Evolutionary conservation across 1,140 invertebrate genomes (phyloP), one percentile per base, ranked within the genome.

Genomic region (Lepidurus apus): DNA sequence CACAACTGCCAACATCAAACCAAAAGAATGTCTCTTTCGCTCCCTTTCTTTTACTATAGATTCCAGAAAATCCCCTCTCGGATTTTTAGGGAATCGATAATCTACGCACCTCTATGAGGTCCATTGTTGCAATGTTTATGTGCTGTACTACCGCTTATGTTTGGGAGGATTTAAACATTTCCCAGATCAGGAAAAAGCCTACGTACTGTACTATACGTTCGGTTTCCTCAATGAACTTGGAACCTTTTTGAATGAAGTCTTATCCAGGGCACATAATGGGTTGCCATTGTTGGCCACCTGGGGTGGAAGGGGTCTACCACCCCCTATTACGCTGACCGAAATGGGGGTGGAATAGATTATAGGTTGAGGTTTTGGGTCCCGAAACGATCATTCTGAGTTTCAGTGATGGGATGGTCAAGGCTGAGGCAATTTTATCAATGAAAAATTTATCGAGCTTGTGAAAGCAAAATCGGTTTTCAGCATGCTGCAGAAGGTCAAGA

Each of bases 241-340:
- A 34, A 65, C 53, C 53, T 13, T 13, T 65, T 13, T 65, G 53
- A 65, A 65, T 65, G 53, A 65, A 65, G 53, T 65, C 53, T 65
- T 65, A 65, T 65, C 53, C 17, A 65, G 21, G 53, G 17, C n/a
- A 13, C n/a, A 65, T 65, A 65, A 65, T 65, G 53, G 53, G 17
- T 9, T 10, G 53, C 53, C 53, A 65, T 65, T 65, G 53, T 65
- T 65, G 53, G 21, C 53, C 53, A 65, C 53, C 53, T 65, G 53
- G 53, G 53, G 53, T 65, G 53, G 53, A 65, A 65, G 53, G 53
- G 53, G 53, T 65, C 53, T 65, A 65, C 53, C 53, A 65, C 53
- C 21, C 21, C n/a, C n/a, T 65, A 17, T 65, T 65, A 65, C 53
- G 53, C 53, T 65, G 53, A 65, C 53, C 53, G 21, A 65, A 34